Base-by-base conservation (phyloP, 2,113 vertebrate species). In the Siniperca knerii region DNA sequence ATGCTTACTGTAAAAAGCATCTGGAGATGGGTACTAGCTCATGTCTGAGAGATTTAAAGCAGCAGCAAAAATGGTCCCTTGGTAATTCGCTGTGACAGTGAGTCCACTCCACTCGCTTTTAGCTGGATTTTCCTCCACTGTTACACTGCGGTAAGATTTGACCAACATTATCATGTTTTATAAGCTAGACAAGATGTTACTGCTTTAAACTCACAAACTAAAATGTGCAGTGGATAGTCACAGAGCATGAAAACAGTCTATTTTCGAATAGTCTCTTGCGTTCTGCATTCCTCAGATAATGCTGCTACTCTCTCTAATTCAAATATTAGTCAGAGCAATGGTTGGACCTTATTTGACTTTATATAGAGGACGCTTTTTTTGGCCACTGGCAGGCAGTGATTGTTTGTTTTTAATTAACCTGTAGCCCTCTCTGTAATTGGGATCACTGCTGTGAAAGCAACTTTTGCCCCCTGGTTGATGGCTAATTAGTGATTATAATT, bases 401-500 rank as follows among this genome's bases (percentile, higher is more conserved):
- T 75, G 48, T 55, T 37, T 3, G 1, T 74, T 84, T 93, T 91
- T 86, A 92, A 94, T 94, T 86, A 91, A 91, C 84, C 87, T 86
- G 82, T 83, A 76, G 82, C 46, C 77, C 52, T 66, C 54, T 75
- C 44, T 69, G 48, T 90, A 90, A 91, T 87, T 89, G 50, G 69
- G 78, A 44, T 52, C n/a, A 57, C 33, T 73, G 50, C 72, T 77
- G 40, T 83, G 72, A 88, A 71, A 79, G 67, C 48, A 57, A 46
- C 61, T 25, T 80, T 79, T 75, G 81, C 66, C 84, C 84, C 33
- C 77, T 81, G 72, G 89, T 81, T 85, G 77, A 87, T 64, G 48
- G 68, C 82, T 94, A 90, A 94, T 94, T 92, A 88, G 87, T 87
- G 75, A 92, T 95, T 91, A 92, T 90, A 93, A 90, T 93, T 69